phyloP scores from a whole-genome alignment of 2,797 vertebrate genomes.

The Enteromius unitaeniatus region DNA sequence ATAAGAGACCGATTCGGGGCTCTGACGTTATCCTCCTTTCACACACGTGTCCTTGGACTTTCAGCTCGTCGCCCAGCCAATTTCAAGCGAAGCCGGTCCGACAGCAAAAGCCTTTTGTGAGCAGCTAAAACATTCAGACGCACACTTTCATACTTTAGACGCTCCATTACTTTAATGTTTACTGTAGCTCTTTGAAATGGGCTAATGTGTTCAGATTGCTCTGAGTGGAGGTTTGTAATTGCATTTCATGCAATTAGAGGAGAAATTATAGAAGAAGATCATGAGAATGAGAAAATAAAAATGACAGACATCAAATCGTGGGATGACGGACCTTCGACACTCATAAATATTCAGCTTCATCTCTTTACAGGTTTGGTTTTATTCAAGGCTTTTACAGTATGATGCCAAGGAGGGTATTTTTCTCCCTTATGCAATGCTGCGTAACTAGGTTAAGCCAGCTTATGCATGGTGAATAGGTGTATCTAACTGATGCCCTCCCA shows the following conservation, averaged over 20 bases:
- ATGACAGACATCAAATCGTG: background rate
- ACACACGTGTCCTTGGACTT: conserved; percentile 42
- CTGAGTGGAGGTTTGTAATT: conserved; percentile 17
- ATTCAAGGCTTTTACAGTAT: conserved; percentile 27
- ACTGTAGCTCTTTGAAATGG: conserved; percentile 11
- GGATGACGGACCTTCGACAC: background rate
- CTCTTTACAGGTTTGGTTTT: conserved; percentile 38
- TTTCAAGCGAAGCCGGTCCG: conserved; percentile 18
- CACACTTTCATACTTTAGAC: conserved; percentile 15
- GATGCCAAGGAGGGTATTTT: conserved; percentile 32
- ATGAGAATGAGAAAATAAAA: conserved; percentile 2
- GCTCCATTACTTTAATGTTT: conserved; percentile 38
- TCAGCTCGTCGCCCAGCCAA: conserved; percentile 24
- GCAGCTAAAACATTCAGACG: conserved; percentile 23
- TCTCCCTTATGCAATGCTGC: conserved; percentile 46
- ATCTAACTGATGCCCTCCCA: conserved; percentile 56
- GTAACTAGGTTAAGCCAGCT: conserved; percentile 54
- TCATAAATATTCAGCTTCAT: conserved; percentile 35
- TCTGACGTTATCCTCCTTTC: conserved; percentile 43
- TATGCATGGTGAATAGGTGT: conserved; percentile 55
- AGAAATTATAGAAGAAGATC: conserved; percentile 5
- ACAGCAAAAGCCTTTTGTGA: conserved; percentile 34
- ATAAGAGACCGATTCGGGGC: conserved; percentile 33
- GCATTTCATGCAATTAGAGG: conserved; percentile 21
- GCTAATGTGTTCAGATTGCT: conserved; percentile 21